phyloP scores from a whole-genome alignment of 2,888 invertebrate species.

The Amiota minor region DNA sequence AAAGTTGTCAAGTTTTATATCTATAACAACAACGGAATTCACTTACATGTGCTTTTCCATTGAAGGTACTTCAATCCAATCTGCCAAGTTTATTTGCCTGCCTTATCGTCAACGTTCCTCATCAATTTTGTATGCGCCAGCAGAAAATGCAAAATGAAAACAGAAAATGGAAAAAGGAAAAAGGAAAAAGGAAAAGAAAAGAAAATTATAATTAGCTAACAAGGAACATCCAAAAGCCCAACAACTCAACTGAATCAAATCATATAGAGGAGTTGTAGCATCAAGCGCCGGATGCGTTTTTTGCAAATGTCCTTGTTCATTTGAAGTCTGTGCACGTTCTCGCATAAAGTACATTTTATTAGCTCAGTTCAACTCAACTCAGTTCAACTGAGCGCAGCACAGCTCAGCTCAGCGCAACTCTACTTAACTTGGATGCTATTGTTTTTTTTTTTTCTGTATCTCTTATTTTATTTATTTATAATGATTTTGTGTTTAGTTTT shows the following conservation, averaged over 20 bases:
- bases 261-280: constrained; percentile 27
- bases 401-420: background rate
- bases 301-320: constrained; percentile 20
- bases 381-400: background rate
- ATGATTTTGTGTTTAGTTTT: constrained; percentile 47
- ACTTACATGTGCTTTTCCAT: background rate
- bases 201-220: constrained; percentile 59
- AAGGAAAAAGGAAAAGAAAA: too few species aligned
- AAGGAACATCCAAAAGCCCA: constrained; percentile 37
- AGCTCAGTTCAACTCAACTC: constrained; percentile 47
- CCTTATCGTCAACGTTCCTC: constrained; percentile 24
- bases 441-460: background rate
- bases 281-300: background rate
- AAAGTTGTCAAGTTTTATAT: constrained; percentile 65
- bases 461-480: background rate
- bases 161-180: background rate
- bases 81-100: background rate
- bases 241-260: constrained; percentile 25
- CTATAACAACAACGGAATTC: constrained; percentile 46
- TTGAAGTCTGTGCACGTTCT: constrained; percentile 59
- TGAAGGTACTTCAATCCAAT: background rate
- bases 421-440: background rate
- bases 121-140: constrained; percentile 66
- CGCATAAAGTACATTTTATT: constrained; percentile 66
- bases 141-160: constrained; percentile 51